Percentiles rank a stretch among this genome's conserved stretches.
Evolutionary conservation across 2,797 vertebrate species (phyloP).

Genomic region (Sebastes baramenuke): DNA sequence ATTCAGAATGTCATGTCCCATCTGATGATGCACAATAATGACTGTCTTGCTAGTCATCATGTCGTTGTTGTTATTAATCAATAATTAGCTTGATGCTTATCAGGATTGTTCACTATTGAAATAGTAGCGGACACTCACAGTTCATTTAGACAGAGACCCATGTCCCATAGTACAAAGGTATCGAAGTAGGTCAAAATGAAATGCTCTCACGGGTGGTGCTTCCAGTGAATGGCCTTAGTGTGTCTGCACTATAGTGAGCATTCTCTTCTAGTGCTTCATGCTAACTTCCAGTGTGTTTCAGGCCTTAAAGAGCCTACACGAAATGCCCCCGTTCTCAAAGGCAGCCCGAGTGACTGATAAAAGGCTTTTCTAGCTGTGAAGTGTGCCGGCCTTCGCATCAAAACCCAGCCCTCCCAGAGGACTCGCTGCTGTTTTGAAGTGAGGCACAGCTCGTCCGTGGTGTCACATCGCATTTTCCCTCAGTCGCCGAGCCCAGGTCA

Average conservation of each 20-base stretch:
- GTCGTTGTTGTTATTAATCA: not conserved
- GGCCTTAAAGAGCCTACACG: conserved; percentile 47
- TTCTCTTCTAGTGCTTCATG: conserved; percentile 15
- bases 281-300: conserved; percentile 50
- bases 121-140: not conserved
- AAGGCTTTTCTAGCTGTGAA: conserved; percentile 80
- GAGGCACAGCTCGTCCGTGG: conserved; percentile 50
- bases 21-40: not conserved
- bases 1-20: not conserved
- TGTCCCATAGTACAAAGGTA: not conserved
- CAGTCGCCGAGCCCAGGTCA: conserved; percentile 44
- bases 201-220: conserved; percentile 6
- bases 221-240: conserved; percentile 1
- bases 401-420: conserved; percentile 63
- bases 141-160: not conserved
- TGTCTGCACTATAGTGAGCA: not conserved
- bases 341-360: conserved; percentile 76
- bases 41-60: not conserved
- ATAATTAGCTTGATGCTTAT: not conserved
- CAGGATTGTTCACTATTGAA: not conserved
- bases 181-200: conserved; percentile 19
- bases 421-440: conserved; percentile 67
- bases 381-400: conserved; percentile 67
- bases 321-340: conserved; percentile 67
- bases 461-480: conserved; percentile 73